Percentiles rank a stretch among this genome's conserved stretches.
Conservation (phyloP, 2,797 vertebrate genomes). For the Platalea minor region DNA sequence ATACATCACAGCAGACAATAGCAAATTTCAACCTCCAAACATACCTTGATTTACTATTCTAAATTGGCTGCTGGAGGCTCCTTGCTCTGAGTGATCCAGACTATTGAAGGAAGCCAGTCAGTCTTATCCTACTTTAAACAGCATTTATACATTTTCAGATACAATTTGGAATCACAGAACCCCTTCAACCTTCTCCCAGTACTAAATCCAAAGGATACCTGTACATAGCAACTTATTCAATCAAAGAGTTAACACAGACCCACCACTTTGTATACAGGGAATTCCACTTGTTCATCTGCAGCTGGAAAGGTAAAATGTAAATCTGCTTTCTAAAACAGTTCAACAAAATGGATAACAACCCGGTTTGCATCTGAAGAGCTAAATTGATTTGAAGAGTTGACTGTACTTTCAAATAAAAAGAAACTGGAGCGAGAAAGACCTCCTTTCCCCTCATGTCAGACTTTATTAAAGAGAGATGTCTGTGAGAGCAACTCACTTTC, state of each 20-base stretch:
- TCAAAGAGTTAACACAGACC: not conserved
- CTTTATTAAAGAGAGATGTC: not conserved
- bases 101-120: not conserved
- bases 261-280: not conserved
- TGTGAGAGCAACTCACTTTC: not conserved
- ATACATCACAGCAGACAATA: not conserved
- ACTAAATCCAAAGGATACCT: not conserved
- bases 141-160: not conserved
- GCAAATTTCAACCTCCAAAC: not conserved
- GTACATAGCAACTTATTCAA: not conserved
- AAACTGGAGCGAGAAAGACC: not conserved
- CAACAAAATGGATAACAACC: not conserved
- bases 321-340: not conserved
- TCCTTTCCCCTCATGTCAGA: not conserved
- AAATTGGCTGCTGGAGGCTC: not conserved
- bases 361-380: not conserved
- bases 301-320: not conserved
- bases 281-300: not conserved
- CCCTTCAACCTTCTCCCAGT: not conserved
- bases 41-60: not conserved
- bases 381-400: not conserved
- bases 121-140: not conserved
- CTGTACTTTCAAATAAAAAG: not conserved
- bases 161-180: not conserved
- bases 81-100: not conserved